These are phyloP conservation scores for Brachyptera risi DNA, from an alignment of 2,888 invertebrate genomes.

Conservation along the genomic window DNA sequence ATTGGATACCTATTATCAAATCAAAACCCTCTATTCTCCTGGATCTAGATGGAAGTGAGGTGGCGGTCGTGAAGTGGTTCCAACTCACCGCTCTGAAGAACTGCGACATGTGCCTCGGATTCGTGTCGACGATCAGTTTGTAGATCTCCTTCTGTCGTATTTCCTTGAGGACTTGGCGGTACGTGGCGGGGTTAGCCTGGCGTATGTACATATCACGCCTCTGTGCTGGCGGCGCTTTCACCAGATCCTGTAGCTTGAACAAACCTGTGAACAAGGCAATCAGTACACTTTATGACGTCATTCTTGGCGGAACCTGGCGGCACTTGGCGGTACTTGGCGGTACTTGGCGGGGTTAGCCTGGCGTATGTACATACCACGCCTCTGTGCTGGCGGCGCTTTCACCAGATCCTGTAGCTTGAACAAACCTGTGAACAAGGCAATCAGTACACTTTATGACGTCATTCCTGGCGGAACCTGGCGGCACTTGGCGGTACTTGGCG, in stretches of 20 bases:
- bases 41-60: no score
- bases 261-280: slow-evolving; percentile 52
- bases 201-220: slow-evolving; percentile 69
- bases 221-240: slow-evolving; percentile 62
- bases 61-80: no score
- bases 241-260: slow-evolving; percentile 79
- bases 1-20: no score
- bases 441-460: no score
- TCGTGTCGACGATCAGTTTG: slow-evolving; percentile 85
- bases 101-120: slow-evolving; percentile 71
- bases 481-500: no score
- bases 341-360: slow-evolving; percentile 66
- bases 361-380: slow-evolving; percentile 69
- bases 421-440: slow-evolving; percentile 53
- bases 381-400: slow-evolving; percentile 60
- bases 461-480: no score
- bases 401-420: slow-evolving; percentile 82
- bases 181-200: slow-evolving; percentile 63
- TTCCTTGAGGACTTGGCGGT: slow-evolving; percentile 70
- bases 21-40: no score
- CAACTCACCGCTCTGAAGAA: slow-evolving; percentile 82
- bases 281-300: no score
- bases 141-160: slow-evolving; percentile 82
- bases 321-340: slow-evolving; percentile 60
- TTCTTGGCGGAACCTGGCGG: no score